These are phyloP conservation scores for Lagopus muta DNA, from an alignment of 2,113 vertebrate species.

Conservation along the genomic window DNA sequence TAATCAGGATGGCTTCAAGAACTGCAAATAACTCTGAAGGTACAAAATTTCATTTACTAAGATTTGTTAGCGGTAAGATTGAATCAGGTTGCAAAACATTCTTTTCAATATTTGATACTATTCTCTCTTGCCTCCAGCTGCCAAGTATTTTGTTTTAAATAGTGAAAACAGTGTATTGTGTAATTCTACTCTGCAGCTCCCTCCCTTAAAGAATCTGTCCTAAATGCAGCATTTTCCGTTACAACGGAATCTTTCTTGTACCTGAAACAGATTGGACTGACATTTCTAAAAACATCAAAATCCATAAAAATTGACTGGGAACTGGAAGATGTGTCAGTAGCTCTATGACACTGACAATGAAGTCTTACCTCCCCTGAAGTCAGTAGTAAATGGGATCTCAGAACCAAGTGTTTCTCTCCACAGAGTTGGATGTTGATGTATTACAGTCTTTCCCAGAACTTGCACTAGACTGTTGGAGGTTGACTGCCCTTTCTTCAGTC, in stretches of 20 bases:
- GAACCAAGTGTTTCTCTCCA: not conserved
- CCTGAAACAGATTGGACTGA: not conserved
- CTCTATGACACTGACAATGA: not conserved
- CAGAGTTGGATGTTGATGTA: not conserved
- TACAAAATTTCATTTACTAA: conserved; percentile 1
- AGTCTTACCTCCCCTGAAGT: not conserved
- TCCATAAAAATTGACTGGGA: not conserved
- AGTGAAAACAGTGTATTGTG: not conserved
- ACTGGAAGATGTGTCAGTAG: not conserved
- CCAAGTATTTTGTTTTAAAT: not conserved
- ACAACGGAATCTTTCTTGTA: not conserved
- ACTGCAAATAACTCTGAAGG: conserved; percentile 32
- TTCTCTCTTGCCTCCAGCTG: not conserved
- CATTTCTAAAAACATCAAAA: not conserved
- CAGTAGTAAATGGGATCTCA: not conserved
- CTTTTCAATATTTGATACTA: not conserved
- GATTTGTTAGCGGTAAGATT: not conserved
- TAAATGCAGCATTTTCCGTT: not conserved
- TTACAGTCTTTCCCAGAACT: not conserved
- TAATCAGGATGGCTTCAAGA: conserved; percentile 48
- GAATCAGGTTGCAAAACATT: not conserved
- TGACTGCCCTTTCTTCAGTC: not conserved
- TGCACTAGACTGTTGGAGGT: not conserved
- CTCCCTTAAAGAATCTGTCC: not conserved
- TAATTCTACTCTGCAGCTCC: not conserved